phyloP scores from a whole-genome alignment of 2,797 vertebrate species.

The Catostomus latipinnis region DNA sequence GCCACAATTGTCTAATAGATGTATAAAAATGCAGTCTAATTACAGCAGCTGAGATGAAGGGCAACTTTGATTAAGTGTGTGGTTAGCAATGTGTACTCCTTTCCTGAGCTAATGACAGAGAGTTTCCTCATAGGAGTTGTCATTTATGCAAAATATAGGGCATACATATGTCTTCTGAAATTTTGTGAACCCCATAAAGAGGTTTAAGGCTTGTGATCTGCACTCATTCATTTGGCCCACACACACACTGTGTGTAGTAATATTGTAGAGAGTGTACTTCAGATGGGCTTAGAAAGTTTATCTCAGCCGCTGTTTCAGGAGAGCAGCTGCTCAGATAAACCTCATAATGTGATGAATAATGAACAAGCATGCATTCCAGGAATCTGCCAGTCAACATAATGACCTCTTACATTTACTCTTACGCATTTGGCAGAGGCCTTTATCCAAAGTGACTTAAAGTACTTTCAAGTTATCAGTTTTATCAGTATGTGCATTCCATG shows the following conservation, averaged over 20 bases:
- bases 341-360: no score
- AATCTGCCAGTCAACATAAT: no score
- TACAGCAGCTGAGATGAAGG: neutral
- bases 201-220: neutral
- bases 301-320: neutral
- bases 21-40: neutral
- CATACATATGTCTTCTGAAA: neutral
- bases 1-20: neutral
- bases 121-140: neutral
- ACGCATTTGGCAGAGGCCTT: no score
- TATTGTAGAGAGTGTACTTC: neutral
- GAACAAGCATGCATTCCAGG: no score
- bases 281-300: no score
- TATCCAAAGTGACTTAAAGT: no score
- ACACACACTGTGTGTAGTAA: neutral
- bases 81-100: neutral
- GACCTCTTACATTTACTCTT: no score
- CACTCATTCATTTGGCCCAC: neutral
- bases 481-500: no score
- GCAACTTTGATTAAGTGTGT: neutral
- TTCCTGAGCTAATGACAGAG: constrained; percentile 2
- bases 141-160: neutral
- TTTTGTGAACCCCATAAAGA: neutral
- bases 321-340: no score
- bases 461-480: no score